phyloP scores from a whole-genome alignment of 2,113 vertebrate genomes.

The Jacana jacana region DNA sequence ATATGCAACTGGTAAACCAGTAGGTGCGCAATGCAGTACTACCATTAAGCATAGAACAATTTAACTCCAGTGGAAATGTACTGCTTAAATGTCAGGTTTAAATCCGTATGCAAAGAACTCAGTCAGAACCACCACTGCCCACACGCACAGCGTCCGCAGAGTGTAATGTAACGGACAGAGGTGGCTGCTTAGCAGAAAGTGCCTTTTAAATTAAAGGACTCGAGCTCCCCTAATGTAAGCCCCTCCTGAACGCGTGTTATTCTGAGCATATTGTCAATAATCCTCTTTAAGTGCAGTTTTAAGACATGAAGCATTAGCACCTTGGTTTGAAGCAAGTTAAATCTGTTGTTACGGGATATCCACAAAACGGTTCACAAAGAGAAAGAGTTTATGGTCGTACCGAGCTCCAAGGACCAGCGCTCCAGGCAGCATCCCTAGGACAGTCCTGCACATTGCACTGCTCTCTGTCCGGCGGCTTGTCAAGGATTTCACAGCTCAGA shows the following conservation, averaged over 20 bases:
- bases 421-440: slow-evolving; percentile 88
- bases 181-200: slow-evolving; percentile 57
- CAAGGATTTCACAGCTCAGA: slow-evolving; percentile 96
- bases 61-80: slow-evolving; percentile 24
- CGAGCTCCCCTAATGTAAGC: slow-evolving; percentile 30
- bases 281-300: slow-evolving; percentile 64
- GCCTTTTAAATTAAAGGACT: slow-evolving; percentile 62
- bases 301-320: slow-evolving; percentile 59
- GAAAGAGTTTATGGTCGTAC: slow-evolving; percentile 90
- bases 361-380: slow-evolving; percentile 59
- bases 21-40: neutral
- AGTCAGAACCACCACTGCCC: slow-evolving; percentile 21
- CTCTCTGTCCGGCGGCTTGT: slow-evolving; percentile 95
- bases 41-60: neutral
- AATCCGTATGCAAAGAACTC: slow-evolving; percentile 31
- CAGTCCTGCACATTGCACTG: slow-evolving; percentile 94
- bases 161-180: slow-evolving; percentile 24
- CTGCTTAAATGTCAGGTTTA: slow-evolving; percentile 36
- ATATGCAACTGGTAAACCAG: neutral
- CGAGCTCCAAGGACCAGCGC: slow-evolving; percentile 94
- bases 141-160: neutral
- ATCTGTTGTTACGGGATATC: slow-evolving; percentile 55
- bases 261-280: slow-evolving; percentile 45
- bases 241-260: slow-evolving; percentile 54
- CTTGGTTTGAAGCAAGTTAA: slow-evolving; percentile 50